A percentile compares a stretch with the other conserved stretches of the same genome.
Evolutionary conservation across 2,888 invertebrate genomes (phyloP).

Genomic region (Bellardia bayeri): DNA sequence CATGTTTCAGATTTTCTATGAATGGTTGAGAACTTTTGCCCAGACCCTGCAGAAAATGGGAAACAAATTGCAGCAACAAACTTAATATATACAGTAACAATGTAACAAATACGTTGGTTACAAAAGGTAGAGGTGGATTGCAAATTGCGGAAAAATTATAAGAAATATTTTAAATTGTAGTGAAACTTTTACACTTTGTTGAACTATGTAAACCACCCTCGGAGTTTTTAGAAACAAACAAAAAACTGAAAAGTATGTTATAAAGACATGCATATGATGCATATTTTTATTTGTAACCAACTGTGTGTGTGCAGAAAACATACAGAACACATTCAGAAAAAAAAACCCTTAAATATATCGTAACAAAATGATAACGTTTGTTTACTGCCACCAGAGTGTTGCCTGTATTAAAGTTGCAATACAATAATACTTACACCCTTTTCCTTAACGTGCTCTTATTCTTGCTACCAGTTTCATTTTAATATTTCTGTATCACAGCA

Average conservation of each 20-base stretch:
- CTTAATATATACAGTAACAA: background rate
- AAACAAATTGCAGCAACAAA: conserved; percentile 6
- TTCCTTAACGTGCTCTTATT: conserved; percentile 21
- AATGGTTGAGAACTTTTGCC: conserved; percentile 4
- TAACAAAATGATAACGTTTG: conserved; percentile 40
- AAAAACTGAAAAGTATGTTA: background rate
- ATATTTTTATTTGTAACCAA: background rate
- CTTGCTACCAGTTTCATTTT: conserved; percentile 3
- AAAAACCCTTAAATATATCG: background rate
- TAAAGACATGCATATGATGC: conserved; percentile 3
- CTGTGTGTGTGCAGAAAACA: background rate
- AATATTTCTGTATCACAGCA: conserved; percentile 25
- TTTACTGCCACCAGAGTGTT: conserved; percentile 45
- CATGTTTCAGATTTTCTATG: conserved; percentile 21
- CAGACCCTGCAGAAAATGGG: conserved; percentile 7
- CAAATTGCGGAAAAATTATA: too few species aligned
- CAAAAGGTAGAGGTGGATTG: too few species aligned
- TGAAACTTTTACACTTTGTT: too few species aligned
- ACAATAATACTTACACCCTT: conserved; percentile 10
- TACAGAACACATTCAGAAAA: background rate
- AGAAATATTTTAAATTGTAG: too few species aligned
- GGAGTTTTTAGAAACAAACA: background rate
- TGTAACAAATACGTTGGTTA: background rate
- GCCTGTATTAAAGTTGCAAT: background rate
- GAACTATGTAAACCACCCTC: background rate